Conservation (phyloP, 2,888 invertebrate species). For the Ormyrus rosae region DNA sequence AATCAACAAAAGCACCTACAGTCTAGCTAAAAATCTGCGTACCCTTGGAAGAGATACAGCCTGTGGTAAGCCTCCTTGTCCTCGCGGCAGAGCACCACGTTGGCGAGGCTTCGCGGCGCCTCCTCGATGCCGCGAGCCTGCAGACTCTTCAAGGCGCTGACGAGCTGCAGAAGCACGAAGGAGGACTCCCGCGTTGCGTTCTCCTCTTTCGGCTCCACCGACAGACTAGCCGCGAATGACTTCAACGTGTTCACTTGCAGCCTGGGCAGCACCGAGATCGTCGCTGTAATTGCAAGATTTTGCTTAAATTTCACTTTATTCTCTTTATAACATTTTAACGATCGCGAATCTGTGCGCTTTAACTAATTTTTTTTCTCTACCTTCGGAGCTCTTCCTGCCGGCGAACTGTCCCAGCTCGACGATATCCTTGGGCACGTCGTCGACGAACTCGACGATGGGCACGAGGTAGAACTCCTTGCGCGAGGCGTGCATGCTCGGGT, state of each 20-base stretch:
- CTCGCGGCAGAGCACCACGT: conserved; percentile 85
- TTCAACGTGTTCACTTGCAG: conserved; percentile 86
- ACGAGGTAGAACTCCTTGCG: conserved; percentile 81
- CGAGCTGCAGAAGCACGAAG: conserved; percentile 87
- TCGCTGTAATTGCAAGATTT: conserved; percentile 77
- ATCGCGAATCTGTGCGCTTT: too few relatives aligned
- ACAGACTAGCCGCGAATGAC: conserved; percentile 79
- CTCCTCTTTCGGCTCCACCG: conserved; percentile 70
- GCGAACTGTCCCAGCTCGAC: conserved; percentile 77
- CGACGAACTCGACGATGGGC: conserved; percentile 89
- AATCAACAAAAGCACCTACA: too few relatives aligned
- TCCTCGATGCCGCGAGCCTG: conserved; percentile 91
- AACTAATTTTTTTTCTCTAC: conserved; percentile 69
- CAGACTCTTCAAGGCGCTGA: conserved; percentile 88
- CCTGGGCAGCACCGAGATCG: conserved; percentile 85
- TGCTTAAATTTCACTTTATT: too few relatives aligned
- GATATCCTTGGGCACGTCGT: conserved; percentile 84
- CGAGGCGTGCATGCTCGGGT: conserved; percentile 78
- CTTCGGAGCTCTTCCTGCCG: conserved; percentile 83
- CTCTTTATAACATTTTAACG: too few relatives aligned
- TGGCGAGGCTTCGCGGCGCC: conserved; percentile 82
- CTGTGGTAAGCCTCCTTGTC: conserved; percentile 82
- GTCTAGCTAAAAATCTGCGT: conserved; percentile 60
- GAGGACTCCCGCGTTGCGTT: conserved; percentile 82
- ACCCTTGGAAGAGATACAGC: conserved; percentile 87